These are phyloP conservation scores for Ophion obscuratus DNA, from an alignment of 2,888 invertebrate species.

Conservation along the genomic window DNA sequence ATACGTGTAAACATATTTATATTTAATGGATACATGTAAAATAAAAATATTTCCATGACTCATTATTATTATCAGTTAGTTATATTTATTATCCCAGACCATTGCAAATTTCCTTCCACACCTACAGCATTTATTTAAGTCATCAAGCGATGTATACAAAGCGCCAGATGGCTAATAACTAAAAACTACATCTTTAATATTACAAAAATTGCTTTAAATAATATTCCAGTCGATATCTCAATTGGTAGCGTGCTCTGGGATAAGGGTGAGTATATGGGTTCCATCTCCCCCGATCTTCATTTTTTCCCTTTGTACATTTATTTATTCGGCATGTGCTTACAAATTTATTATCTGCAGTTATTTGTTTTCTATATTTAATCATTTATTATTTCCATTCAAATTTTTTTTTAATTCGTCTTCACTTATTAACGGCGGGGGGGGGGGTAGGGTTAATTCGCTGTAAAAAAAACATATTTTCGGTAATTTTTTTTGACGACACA, in stretches of 20 bases:
- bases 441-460: no score
- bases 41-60: neutral
- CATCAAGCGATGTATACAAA: constrained; percentile 5
- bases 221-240: neutral
- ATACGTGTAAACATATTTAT: constrained; percentile 3
- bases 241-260: neutral
- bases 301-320: neutral
- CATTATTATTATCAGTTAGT: neutral
- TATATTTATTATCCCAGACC: constrained; percentile 1
- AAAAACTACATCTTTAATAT: no score
- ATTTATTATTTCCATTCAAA: constrained; percentile 1
- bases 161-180: constrained; percentile 1
- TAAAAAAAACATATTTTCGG: no score
- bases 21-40: constrained; percentile 3
- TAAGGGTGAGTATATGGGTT: constrained; percentile 4
- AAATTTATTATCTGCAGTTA: constrained; percentile 7
- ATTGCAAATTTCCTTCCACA: neutral
- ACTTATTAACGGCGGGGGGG: no score
- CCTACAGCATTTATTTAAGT: constrained; percentile 13
- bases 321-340: constrained; percentile 12
- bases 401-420: neutral
- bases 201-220: no score
- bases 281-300: constrained; percentile 7
- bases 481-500: no score
- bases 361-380: constrained; percentile 16